A percentile compares a stretch with the other conserved stretches of the same genome.
Evolutionary conservation across 1,140 invertebrate species (phyloP).

Genomic region (Drosophila sproati): DNA sequence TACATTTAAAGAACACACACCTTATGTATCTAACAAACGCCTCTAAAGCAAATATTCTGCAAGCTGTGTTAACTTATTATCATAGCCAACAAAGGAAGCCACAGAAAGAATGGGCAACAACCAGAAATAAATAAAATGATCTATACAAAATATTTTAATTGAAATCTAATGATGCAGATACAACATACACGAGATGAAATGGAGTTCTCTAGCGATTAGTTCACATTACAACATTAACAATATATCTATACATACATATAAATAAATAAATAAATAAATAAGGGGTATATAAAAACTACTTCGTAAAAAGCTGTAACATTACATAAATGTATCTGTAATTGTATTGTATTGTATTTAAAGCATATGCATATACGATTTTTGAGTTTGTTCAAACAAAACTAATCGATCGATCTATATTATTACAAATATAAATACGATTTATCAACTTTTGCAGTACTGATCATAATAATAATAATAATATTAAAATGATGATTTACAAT

Average conservation of each 20-base stretch:
- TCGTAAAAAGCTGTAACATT: background rate
- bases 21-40: slow-evolving; percentile 34
- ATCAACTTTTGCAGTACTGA: slow-evolving; percentile 72
- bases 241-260: slow-evolving; percentile 51
- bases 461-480: slow-evolving; percentile 29
- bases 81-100: slow-evolving; percentile 19
- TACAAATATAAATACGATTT: slow-evolving; percentile 36
- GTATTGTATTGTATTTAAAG: slow-evolving; percentile 35
- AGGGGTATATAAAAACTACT: slow-evolving; percentile 20
- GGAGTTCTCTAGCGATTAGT: slow-evolving; percentile 35
- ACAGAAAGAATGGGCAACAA: slow-evolving; percentile 11
- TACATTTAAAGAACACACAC: slow-evolving; percentile 5
- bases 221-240: slow-evolving; percentile 33
- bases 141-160: slow-evolving; percentile 20
- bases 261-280: slow-evolving; percentile 42
- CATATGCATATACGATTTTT: slow-evolving; percentile 17
- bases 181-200: slow-evolving; percentile 11
- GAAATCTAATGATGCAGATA: background rate
- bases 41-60: slow-evolving; percentile 39
- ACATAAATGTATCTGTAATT: slow-evolving; percentile 17
- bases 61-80: slow-evolving; percentile 34
- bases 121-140: slow-evolving; percentile 6
- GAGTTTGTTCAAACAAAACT: slow-evolving; percentile 37
- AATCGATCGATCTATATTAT: slow-evolving; percentile 22
- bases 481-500: slow-evolving; percentile 53